phyloP scores from a whole-genome alignment of 2,113 vertebrate species.

The Sminthopsis crassicaudata region DNA sequence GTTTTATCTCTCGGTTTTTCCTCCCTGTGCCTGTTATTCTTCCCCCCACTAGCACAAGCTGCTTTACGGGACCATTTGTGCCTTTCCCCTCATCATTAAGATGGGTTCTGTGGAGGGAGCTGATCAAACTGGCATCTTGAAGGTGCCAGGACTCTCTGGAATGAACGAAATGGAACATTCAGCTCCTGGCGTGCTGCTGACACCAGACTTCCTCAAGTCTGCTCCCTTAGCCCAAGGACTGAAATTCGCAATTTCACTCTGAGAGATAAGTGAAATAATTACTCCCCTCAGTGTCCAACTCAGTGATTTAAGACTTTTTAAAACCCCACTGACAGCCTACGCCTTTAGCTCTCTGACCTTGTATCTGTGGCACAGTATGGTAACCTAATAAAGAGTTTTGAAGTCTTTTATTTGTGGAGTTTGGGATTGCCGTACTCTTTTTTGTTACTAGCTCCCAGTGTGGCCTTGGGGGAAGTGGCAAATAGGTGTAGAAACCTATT shows the following conservation, averaged over 20 bases:
- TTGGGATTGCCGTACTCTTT: neutral
- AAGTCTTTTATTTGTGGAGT: neutral
- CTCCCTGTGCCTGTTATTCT: slow-evolving; percentile 41
- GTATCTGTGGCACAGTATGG: neutral
- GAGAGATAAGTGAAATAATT: neutral
- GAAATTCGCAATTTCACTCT: slow-evolving; percentile 6
- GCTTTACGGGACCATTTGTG: slow-evolving; percentile 59
- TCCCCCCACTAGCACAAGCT: slow-evolving; percentile 57
- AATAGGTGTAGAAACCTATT: too few relatives aligned
- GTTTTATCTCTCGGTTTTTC: slow-evolving; percentile 40
- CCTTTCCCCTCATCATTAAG: neutral
- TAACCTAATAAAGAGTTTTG: neutral
- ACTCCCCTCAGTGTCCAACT: neutral
- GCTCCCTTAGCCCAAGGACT: slow-evolving; percentile 50
- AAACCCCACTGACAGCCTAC: neutral
- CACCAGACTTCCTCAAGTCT: slow-evolving; percentile 55
- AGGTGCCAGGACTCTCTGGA: slow-evolving; percentile 73
- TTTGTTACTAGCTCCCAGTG: neutral
- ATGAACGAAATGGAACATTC: slow-evolving; percentile 67
- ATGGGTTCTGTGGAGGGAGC: slow-evolving; percentile 17
- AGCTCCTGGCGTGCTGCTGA: slow-evolving; percentile 43
- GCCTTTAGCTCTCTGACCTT: neutral
- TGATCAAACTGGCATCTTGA: slow-evolving; percentile 50
- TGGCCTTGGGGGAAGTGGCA: neutral
- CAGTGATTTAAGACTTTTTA: slow-evolving; percentile 5